Base-by-base conservation (phyloP, 1,140 invertebrate species). In the Coptotermes formosanus region DNA sequence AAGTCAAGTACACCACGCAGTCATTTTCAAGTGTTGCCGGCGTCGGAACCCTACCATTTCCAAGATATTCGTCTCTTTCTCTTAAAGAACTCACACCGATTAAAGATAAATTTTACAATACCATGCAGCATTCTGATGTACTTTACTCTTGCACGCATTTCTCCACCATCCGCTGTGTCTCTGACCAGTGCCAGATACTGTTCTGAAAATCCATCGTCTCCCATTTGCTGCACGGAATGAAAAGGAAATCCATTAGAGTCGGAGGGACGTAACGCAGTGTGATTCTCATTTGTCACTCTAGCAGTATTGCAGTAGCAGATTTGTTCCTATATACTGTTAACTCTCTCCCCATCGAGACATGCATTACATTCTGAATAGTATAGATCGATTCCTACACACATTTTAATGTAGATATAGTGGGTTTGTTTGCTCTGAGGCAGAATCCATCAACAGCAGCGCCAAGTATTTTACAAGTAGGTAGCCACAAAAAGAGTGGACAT, bases 171-270 rank as follows among this genome's bases (percentile, higher is more conserved):
- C 38, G 38, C 9, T 23, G 59, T n/a, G 12, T 64, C 25, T 12
- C n/a, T 16, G 64, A 14, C 64, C n/a, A 30, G 64, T 30, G 14
- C 64, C 16, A 75, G 64, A 25, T 64, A 64, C 64, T 75, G 25
- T 43, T 83, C 43, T 30, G 32, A 52, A n/a, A 83, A 83, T 83
- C 82, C 32, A 83, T 83, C 82, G 82, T 83, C 82, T 45, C 32
- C 82, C 82, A 83, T 83, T 83, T 83, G 32, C 82, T 45, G 12
- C 43, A 83, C 82, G 82, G 82, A 19, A 83, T 83, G 82, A 83
- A 83, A 83, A 83, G 82, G 82, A 83, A 83, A 83, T 83, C 82
- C 82, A 83, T 83, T 83, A 83, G 82, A 43, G 48, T 19, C 32
- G 8, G 82, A 52, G 82, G 82, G 82, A 43, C 82, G 82, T 83